A percentile compares a stretch with the other conserved stretches of the same genome.
Conservation (phyloP, 2,888 invertebrate species). For the Conus canariensis region DNA sequence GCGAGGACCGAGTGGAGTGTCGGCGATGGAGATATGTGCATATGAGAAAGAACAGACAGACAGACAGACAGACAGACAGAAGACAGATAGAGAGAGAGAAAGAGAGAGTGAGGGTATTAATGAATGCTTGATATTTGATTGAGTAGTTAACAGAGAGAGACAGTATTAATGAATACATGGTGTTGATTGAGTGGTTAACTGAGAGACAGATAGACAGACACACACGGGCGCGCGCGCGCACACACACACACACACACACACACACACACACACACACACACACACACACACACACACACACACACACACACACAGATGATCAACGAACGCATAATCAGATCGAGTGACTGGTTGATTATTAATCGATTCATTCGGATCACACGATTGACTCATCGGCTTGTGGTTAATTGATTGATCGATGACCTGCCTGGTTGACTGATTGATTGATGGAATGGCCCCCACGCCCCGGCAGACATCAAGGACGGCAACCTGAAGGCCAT, state of each 20-base stretch:
- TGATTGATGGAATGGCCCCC: neutral
- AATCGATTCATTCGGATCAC: no score
- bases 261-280: neutral
- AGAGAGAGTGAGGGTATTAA: neutral
- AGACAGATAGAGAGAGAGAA: neutral
- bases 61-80: neutral
- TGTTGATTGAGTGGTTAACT: neutral
- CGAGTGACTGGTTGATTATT: no score
- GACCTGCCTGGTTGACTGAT: neutral
- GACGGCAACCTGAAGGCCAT: constrained; percentile 97
- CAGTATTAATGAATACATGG: neutral
- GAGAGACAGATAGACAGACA: neutral
- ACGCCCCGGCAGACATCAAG: constrained; percentile 86
- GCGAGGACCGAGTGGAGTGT: no score
- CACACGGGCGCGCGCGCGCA: no score
- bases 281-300: neutral
- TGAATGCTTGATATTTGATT: neutral
- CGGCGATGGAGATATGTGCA: no score
- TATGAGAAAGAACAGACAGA: neutral
- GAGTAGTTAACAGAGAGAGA: neutral
- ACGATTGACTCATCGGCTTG: no score
- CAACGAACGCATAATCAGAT: no score
- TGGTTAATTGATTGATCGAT: neutral
- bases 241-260: neutral
- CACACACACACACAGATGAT: neutral